These are phyloP conservation scores for Thamnaconus septentrionalis DNA, from an alignment of 2,113 vertebrate species.

Conservation along the genomic window DNA sequence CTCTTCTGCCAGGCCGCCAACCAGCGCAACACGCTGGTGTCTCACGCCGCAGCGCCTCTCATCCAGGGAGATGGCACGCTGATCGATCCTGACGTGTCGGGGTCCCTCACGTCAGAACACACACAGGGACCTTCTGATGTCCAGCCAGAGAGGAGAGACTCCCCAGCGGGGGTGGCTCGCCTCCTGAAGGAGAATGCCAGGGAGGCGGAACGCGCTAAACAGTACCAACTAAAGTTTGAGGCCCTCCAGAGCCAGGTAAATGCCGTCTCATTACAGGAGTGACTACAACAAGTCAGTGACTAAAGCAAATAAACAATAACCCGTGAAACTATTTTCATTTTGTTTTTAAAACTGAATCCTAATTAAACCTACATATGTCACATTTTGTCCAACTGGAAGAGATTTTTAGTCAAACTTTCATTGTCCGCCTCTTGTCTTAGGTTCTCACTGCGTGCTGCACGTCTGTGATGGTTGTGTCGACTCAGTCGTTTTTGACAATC, in stretches of 20 bases:
- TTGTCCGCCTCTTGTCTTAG: too few relatives aligned
- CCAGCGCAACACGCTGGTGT: conserved; percentile 56
- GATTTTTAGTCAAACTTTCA: too few relatives aligned
- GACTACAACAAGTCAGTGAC: too few relatives aligned
- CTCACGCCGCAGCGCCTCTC: conserved; percentile 40
- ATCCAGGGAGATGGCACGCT: conserved; percentile 34
- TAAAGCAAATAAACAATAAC: too few relatives aligned
- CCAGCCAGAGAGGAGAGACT: not conserved
- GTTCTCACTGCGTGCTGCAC: not conserved
- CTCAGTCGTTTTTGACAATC: not conserved
- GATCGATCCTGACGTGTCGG: conserved; percentile 9
- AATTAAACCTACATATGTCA: too few relatives aligned
- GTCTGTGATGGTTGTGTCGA: not conserved
- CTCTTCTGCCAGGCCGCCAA: conserved; percentile 66
- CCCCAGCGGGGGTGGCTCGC: conserved; percentile 52
- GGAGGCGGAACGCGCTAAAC: conserved; percentile 60
- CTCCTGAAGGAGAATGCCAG: conserved; percentile 57
- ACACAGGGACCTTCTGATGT: not conserved
- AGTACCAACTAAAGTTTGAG: conserved; percentile 71
- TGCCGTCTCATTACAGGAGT: not conserved
- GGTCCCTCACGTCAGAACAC: conserved; percentile 5
- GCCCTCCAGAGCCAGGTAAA: conserved; percentile 73
- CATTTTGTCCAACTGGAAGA: too few relatives aligned
- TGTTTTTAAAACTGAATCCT: too few relatives aligned
- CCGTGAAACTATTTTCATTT: too few relatives aligned